Base-by-base conservation (phyloP, 2,113 vertebrate genomes). In the Bungarus multicinctus region DNA sequence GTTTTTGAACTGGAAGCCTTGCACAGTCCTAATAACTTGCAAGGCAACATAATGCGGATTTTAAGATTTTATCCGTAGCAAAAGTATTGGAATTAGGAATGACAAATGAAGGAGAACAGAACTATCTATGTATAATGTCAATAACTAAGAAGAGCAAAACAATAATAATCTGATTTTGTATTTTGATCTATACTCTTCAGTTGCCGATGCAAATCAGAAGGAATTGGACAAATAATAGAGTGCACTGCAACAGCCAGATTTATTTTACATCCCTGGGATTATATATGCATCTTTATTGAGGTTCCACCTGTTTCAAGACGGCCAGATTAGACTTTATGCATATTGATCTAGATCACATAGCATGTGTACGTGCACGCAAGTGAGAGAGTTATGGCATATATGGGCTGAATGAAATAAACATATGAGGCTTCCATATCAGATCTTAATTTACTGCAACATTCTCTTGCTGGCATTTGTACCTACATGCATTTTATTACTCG, bases 361-460 rank as follows among this genome's bases (percentile, higher is more conserved):
- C 94, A 92, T 91, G 6, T 85, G 87, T 85, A n/a, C 0, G 0
- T 86, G n/a, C 25, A 94, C 64, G 91, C 74, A 86, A 93, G 81
- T 64, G 81, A 14, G 92, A 93, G 81, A 93, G n/a, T 93, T 93
- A 93, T 93, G 43, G 55, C 0, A 0, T 91, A 87, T 89, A 92
- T 96, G 87, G 93, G 94, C 87, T 91, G 25, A 92, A 69, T 64
- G 60, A 95, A 96, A 95, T 93, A 94, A 94, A 52, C 69, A 93
- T 85, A 96, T 27, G 60, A 93, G 12, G n/a, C n/a, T 94, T 92
- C 90, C 11, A 5, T 94, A 93, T 95, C 91, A 95, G 89, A 94
- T 91, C 53, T 95, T 95, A 95, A 97, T 96, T 96, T 96, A 96
- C 94, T 95, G 93, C 93, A 93, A 85, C 85, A 57, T 92, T 95